Conservation (phyloP, 2,888 invertebrate genomes). For the Xestia rhomboidea region DNA sequence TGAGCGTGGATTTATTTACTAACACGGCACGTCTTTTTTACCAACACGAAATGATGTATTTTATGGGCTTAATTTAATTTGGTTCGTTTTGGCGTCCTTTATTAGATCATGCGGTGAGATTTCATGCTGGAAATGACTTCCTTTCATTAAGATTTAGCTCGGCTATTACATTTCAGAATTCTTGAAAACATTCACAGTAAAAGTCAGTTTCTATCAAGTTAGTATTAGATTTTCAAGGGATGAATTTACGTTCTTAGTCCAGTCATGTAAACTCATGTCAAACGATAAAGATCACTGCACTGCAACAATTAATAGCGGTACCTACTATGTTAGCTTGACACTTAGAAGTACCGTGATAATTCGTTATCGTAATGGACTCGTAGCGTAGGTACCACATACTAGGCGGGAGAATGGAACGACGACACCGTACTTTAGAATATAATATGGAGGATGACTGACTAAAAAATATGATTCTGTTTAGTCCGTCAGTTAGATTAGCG, state of each 20-base stretch:
- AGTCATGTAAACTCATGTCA: background rate
- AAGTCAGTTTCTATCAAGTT: conserved; percentile 29
- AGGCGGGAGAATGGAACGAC: background rate
- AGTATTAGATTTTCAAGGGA: background rate
- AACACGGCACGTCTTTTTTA: conserved; percentile 53
- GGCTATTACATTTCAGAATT: conserved; percentile 42
- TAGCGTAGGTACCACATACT: background rate
- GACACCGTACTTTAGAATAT: background rate
- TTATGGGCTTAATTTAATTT: conserved; percentile 46
- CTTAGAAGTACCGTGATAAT: conserved; percentile 12
- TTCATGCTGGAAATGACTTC: conserved; percentile 55
- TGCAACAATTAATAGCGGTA: conserved; percentile 12
- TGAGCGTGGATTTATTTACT: conserved; percentile 41
- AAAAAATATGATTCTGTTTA: too few species aligned
- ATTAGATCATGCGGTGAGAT: conserved; percentile 52
- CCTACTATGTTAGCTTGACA: conserved; percentile 17
- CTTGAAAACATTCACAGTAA: conserved; percentile 44
- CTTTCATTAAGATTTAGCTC: conserved; percentile 59
- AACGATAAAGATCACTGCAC: conserved; percentile 1
- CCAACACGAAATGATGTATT: conserved; percentile 44
- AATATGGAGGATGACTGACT: too few species aligned
- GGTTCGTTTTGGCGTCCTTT: conserved; percentile 34
- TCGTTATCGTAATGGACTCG: conserved; percentile 17
- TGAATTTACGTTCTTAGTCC: background rate
- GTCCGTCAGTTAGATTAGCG: too few species aligned